Conservation (phyloP, 2,888 invertebrate species). For the Harpalus rufipes region DNA sequence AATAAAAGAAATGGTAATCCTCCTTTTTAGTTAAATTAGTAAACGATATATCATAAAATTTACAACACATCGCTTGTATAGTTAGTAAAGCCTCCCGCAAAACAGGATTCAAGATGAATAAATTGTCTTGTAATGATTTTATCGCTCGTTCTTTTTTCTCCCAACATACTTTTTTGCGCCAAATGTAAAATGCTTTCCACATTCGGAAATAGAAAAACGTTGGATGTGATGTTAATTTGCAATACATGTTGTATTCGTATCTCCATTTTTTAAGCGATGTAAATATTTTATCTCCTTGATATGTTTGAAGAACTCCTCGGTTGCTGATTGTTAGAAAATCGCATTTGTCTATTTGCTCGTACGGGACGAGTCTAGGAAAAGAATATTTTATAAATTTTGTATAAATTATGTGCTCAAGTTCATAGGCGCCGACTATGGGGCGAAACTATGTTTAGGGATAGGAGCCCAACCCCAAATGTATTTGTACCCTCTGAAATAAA, state of each 20-base stretch:
- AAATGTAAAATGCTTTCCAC: conserved; percentile 90
- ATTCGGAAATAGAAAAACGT: conserved; percentile 84
- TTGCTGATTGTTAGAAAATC: conserved; percentile 90
- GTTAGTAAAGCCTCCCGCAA: conserved; percentile 85
- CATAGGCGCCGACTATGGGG: no score
- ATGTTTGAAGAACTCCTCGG: conserved; percentile 89
- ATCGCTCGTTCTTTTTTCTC: conserved; percentile 83
- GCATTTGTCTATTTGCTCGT: conserved; percentile 83
- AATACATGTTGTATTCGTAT: conserved; percentile 89
- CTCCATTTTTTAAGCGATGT: conserved; percentile 90
- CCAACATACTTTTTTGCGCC: conserved; percentile 86
- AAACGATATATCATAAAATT: conserved; percentile 82
- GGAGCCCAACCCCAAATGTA: no score
- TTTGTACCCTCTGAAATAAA: no score
- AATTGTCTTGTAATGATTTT: conserved; percentile 81
- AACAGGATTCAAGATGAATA: conserved; percentile 87
- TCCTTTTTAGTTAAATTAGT: conserved; percentile 79
- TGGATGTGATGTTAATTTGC: conserved; percentile 86
- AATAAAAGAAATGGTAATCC: conserved; percentile 82
- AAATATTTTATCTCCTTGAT: conserved; percentile 86
- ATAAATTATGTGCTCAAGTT: not conserved
- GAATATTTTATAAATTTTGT: not conserved
- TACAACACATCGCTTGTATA: conserved; percentile 84
- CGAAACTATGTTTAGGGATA: no score
- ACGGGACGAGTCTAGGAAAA: conserved; percentile 85